Evolutionary conservation across 1,140 invertebrate species (phyloP), one percentile per base, ranked within the genome.

Genomic region (Euura saliciscinereae): DNA sequence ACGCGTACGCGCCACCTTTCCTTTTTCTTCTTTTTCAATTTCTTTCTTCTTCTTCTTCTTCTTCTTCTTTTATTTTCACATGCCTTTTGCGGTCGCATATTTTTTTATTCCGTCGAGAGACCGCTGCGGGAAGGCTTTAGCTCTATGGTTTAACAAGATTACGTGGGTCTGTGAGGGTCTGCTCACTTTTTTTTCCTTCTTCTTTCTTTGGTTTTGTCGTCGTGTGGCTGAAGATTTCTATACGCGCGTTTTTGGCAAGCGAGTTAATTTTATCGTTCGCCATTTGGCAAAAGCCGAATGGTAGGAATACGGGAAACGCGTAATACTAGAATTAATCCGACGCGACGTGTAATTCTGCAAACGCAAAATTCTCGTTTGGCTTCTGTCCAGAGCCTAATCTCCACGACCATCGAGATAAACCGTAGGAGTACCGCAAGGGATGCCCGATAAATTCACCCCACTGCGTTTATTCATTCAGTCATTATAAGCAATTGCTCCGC

Each of bases 271-370:
- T 59, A 59, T 59, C 68, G 68, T 4, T 44, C 42, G 42, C 68
- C 44, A 46, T 69, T 69, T 69, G 68, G 68, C 68, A 44, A 45
- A 44, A 8, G 11, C 68, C n/a, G 68, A 43, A 28, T 28, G 28
- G 28, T 28, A 28, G 51, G 8, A n/a, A 11, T n/a, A 59, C 13
- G 51, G 8, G 51, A 59, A 28, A 28, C 28, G 28, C 28, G 28
- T 28, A 28, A 28, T 59, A 59, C 13, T 0, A 3, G 51, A 59
- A n/a, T n/a, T 59, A 11, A 51, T 51, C 28, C 28, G 51, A 8
- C 13, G 3, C 6, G 10, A n/a, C 6, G 51, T 59, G 6, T 8
- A 59, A n/a, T 11, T n/a, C 13, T 11, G 10, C 51, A 59, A 59
- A 59, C 51, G 51, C 10, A 59, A 59, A 59, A n/a, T 59, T 59